Evolutionary conservation across 2,888 invertebrate species (phyloP).

Genomic region (Callinectes sapidus): DNA sequence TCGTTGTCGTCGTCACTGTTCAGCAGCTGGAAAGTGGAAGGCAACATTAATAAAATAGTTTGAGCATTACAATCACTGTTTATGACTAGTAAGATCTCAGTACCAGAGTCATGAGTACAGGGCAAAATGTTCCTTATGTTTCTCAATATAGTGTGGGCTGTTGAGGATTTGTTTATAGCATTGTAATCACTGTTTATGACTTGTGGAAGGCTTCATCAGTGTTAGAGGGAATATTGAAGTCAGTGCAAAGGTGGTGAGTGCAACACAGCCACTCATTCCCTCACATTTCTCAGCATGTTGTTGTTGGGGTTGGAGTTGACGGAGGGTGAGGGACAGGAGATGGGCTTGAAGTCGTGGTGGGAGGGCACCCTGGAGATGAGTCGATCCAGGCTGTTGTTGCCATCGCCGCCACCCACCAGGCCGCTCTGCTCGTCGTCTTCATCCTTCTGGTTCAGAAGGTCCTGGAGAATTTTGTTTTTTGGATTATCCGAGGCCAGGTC

Average conservation of each 20-base stretch:
- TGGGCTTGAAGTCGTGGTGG: conserved; percentile 47
- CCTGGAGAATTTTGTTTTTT: conserved; percentile 72
- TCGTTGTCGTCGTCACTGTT: conserved; percentile 68
- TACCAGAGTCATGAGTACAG: too few species aligned
- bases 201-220: too few species aligned
- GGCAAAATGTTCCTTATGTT: too few species aligned
- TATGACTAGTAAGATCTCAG: too few species aligned
- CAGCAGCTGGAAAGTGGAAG: conserved; percentile 53
- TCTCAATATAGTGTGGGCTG: background rate
- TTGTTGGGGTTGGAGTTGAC: conserved; percentile 56
- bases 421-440: conserved; percentile 59
- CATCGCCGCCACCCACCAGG: conserved; percentile 43
- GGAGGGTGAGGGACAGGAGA: conserved; percentile 51
- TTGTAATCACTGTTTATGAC: too few species aligned
- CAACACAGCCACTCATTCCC: background rate
- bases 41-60: background rate
- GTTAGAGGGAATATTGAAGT: background rate
- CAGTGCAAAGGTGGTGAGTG: background rate
- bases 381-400: conserved; percentile 48
- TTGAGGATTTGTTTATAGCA: too few species aligned
- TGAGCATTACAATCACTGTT: too few species aligned
- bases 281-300: conserved; percentile 63
- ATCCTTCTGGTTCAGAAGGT: conserved; percentile 67
- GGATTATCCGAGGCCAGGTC: conserved; percentile 62
- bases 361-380: conserved; percentile 42